These are phyloP conservation scores for Diorhabda sublineata DNA, from an alignment of 1,140 invertebrate species.

Conservation along the genomic window DNA sequence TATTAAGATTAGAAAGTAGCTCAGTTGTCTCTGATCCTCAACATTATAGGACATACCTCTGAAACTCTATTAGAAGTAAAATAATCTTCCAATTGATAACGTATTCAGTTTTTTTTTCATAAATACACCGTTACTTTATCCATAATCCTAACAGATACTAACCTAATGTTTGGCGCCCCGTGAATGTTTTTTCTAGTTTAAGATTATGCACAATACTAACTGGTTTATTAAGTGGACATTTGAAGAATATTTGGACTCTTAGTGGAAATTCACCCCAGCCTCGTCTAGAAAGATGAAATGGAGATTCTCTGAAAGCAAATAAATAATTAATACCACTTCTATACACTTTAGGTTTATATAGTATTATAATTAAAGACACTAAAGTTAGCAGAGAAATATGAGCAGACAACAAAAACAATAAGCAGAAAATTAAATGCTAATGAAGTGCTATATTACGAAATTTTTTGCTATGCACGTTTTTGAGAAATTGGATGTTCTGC, in stretches of 20 bases:
- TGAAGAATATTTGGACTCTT: constrained; percentile 75
- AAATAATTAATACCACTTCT: too few relatives aligned
- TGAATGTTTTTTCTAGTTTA: constrained; percentile 78
- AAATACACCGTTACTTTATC: neutral
- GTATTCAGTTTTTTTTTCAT: neutral
- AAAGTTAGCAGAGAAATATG: too few relatives aligned
- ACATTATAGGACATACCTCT: neutral
- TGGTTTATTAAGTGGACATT: constrained; percentile 69
- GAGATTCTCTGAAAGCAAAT: constrained; percentile 55
- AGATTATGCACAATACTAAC: constrained; percentile 77
- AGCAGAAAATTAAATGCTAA: constrained; percentile 6
- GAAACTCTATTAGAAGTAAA: neutral
- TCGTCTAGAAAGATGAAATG: constrained; percentile 76
- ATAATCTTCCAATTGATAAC: neutral
- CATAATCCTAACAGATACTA: constrained; percentile 16
- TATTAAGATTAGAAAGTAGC: too few relatives aligned
- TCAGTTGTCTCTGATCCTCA: too few relatives aligned
- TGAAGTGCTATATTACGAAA: too few relatives aligned
- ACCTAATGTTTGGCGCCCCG: constrained; percentile 80
- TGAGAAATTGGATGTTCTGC: too few relatives aligned
- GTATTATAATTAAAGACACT: too few relatives aligned
- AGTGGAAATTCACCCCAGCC: constrained; percentile 92
- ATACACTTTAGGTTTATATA: too few relatives aligned
- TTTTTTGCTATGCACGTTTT: too few relatives aligned
- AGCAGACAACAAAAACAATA: too few relatives aligned